Evolutionary conservation across 2,113 vertebrate species (phyloP).

Genomic region (Sinocyclocheilus rhinocerous): DNA sequence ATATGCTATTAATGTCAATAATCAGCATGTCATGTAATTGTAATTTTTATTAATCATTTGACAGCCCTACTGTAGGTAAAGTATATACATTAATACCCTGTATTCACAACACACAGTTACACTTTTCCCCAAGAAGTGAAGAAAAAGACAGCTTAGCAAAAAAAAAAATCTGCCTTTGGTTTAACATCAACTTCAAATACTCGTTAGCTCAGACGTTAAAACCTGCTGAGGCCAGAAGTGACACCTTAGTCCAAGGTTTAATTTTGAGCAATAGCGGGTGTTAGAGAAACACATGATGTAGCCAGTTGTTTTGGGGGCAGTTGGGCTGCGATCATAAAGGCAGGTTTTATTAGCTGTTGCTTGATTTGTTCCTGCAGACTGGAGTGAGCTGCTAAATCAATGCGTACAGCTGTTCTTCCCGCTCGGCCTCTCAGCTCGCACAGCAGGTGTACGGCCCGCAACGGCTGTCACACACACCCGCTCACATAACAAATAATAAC

Average conservation of each 20-base stretch:
- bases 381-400: slow-evolving; percentile 93
- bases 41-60: neutral
- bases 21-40: neutral
- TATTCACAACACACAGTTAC: neutral
- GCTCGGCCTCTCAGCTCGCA: slow-evolving; percentile 79
- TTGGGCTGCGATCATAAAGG: slow-evolving; percentile 85
- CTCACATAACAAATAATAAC: slow-evolving; percentile 98
- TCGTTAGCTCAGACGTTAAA: slow-evolving; percentile 83
- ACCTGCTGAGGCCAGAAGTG: slow-evolving; percentile 83
- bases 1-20: neutral
- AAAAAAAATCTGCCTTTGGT: slow-evolving; percentile 6
- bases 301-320: slow-evolving; percentile 91
- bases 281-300: slow-evolving; percentile 96
- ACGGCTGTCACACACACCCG: slow-evolving; percentile 85
- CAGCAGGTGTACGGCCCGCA: slow-evolving; percentile 95
- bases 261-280: slow-evolving; percentile 86
- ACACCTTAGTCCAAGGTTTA: slow-evolving; percentile 89
- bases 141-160: neutral
- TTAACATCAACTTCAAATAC: slow-evolving; percentile 65
- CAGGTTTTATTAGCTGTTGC: slow-evolving; percentile 94
- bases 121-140: neutral
- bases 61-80: neutral
- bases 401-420: slow-evolving; percentile 91
- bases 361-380: slow-evolving; percentile 95
- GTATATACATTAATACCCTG: neutral